Base-by-base conservation (phyloP, 2,113 vertebrate species). In the Xenus cinereus region DNA sequence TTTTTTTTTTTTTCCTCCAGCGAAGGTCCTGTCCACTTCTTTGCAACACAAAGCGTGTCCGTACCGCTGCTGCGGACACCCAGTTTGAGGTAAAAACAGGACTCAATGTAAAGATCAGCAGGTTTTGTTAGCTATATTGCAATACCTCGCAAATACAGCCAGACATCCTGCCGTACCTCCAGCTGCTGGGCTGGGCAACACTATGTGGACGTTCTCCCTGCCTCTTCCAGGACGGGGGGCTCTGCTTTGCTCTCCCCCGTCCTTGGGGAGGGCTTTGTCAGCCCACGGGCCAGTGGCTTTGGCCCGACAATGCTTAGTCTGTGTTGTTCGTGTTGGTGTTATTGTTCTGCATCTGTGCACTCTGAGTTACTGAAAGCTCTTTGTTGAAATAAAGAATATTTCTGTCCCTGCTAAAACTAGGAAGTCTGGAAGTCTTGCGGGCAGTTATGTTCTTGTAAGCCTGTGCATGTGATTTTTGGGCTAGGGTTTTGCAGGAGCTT, bases 291-390 rank as follows among this genome's bases (percentile, higher is more conserved):
- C 7, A 15, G 19, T 14, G 6, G 78, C 37, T 69, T 67, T 64
- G n/a, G 46, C 59, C 45, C 0, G 1, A 75, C 71, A 69, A 90
- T 60, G 85, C 82, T 75, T 51, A 14, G 72, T 54, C 82, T 76
- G 78, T 93, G 48, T 62, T 84, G 69, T n/a, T 74, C 0, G 0
- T 48, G 35, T 80, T 74, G 50, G 41, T 83, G 78, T 46, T 87
- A 71, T 71, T 95, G 89, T 93, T 94, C 80, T 85, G 63, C 87
- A 71, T 95, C 74, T 94, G 87, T 62, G 71, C 24, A 7, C 72
- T 72, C 7, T 0, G 68, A 63, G 75, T 59, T 90, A 63, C 60
- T 81, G 79, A 72, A 77, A 82, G 62, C 41, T 41, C 84, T 89
- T 43, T 76, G 67, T 80, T 87, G 79, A 72, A 95, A 87, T 37